Base-by-base conservation (phyloP, 2,888 invertebrate species). In the Ormyrus labotus region DNA sequence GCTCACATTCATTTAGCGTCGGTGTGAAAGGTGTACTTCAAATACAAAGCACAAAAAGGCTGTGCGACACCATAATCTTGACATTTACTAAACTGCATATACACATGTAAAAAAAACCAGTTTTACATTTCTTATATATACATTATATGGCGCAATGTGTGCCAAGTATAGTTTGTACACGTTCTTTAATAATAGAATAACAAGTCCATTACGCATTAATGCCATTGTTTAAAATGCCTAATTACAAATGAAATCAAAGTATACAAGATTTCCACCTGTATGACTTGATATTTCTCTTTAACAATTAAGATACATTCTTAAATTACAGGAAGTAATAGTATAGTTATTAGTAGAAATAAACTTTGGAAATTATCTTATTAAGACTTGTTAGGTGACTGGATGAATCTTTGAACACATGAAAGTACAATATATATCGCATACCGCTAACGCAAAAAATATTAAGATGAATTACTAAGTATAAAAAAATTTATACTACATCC, bases 131-230 rank as follows among this genome's bases (percentile, higher is more conserved):
- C 73, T 71, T 57, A 75, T 75, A 75, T 75, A 75, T 75, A 82
- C 78, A 82, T 63, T 78, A 72, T 68, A 68, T 71, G 81, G 64
- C 78, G 53, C 78, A 81, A 76, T 79, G 58, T 81, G 81, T 55
- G 65, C 76, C 76, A 82, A 85, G 82, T 84, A 34, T 34, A 86
- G 80, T 85, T 85, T 85, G 84, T 84, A 85, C 84, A 84, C 83
- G 72, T 80, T 78, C 81, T 81, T 73, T 80, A 50, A 57, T 67
- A 71, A 11, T 63, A 75, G 47, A 70, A 64, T 79, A 73, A 73
- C 81, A 77, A 77, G 60, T 81, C 19, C 13, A 65, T 71, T 71
- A 81, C 53, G 60, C 67, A 81, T 71, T 78, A 73, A 67, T 74
- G 58, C 51, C 58, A 67, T 71, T 76, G 55, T 57, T 75, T 10